Conservation (phyloP, 1,140 invertebrate genomes). For the Trichomalopsis sarcophagae region DNA sequence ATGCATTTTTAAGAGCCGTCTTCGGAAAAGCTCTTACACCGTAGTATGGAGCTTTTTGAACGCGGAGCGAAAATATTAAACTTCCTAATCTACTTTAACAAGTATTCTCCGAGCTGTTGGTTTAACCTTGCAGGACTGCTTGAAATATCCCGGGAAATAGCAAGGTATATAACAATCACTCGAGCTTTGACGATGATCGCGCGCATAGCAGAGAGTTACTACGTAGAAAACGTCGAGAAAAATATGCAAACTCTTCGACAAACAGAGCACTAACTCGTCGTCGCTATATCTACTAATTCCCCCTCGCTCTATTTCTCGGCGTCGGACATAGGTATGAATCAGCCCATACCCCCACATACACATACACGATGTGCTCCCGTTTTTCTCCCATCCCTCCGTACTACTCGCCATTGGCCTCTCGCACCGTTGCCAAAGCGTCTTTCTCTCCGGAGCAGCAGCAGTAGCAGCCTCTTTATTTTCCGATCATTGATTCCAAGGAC, state of each 20-base stretch:
- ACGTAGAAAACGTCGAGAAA: neutral
- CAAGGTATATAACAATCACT: no score
- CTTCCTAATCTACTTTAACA: neutral
- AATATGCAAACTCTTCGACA: conserved; percentile 1
- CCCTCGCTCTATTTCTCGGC: neutral
- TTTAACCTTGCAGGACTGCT: no score
- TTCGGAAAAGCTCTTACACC: neutral
- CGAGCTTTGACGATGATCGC: no score
- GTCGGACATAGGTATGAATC: neutral
- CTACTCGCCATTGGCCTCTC: neutral
- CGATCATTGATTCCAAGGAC: conserved; percentile 44
- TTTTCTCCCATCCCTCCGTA: neutral
- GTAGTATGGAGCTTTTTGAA: no score
- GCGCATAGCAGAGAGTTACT: no score
- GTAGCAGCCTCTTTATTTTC: conserved; percentile 28
- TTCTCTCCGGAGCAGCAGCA: conserved; percentile 20
- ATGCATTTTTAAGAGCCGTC: neutral
- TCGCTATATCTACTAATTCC: no score
- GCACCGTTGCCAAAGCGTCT: conserved; percentile 45
- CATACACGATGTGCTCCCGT: neutral
- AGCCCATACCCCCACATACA: neutral
- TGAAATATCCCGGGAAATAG: no score
- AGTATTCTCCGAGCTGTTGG: neutral
- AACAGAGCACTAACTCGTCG: conserved; percentile 23
- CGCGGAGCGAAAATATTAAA: no score